These are phyloP conservation scores for Pseudochirops corinnae DNA, from an alignment of 2,797 vertebrate genomes.

Conservation along the genomic window DNA sequence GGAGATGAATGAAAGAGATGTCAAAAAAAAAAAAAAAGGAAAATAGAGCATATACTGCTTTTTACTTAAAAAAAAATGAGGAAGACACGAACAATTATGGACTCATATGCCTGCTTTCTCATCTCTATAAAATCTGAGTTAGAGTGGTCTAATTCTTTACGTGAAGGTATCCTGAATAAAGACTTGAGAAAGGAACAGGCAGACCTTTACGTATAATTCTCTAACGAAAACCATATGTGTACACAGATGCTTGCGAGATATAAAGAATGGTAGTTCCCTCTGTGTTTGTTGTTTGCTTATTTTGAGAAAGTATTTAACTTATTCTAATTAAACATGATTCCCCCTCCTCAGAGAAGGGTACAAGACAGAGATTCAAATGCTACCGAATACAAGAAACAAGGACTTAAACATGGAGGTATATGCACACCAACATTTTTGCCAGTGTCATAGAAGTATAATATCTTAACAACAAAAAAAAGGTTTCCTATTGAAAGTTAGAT, in stretches of 20 bases:
- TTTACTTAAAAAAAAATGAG: neutral
- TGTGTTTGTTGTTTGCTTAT: neutral
- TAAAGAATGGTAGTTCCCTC: neutral
- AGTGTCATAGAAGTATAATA: neutral
- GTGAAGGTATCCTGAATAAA: neutral
- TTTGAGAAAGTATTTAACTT: neutral
- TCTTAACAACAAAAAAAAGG: neutral
- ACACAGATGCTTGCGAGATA: neutral
- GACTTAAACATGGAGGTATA: neutral
- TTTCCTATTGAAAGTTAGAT: neutral
- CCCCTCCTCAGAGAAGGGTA: neutral
- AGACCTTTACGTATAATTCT: neutral
- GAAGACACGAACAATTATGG: neutral
- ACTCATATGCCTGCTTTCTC: neutral
- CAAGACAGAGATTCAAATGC: neutral
- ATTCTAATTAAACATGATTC: neutral
- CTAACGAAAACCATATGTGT: neutral
- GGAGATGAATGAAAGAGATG: neutral
- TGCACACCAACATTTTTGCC: neutral
- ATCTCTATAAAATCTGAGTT: neutral
- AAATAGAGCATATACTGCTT: neutral
- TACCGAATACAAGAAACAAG: neutral
- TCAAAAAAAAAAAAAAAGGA: neutral
- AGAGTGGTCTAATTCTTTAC: neutral
- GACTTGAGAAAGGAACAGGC: neutral